These are phyloP conservation scores for Luidia sarsii DNA, from an alignment of 53 echinoderm and acorn worm species.

Conservation along the genomic window DNA sequence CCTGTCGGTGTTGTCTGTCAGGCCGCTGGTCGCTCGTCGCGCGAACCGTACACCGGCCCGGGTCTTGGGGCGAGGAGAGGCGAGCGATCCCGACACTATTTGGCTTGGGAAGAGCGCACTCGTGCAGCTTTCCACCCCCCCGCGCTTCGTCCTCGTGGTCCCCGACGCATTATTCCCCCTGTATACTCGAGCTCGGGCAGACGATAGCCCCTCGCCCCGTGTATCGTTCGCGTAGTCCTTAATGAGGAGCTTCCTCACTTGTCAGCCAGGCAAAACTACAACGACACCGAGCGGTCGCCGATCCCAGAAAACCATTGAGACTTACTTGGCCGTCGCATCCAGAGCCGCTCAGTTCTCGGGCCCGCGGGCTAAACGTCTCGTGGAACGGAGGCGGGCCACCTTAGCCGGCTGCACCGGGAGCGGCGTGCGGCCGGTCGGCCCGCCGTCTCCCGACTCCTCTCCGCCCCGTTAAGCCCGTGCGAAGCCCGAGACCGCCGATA, in stretches of 20 bases:
- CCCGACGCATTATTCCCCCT: constrained; percentile 9
- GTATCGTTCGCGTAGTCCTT: constrained; percentile 45
- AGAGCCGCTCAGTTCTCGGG: constrained; percentile 47
- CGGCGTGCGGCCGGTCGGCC: constrained; percentile 33
- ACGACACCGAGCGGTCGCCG: constrained; percentile 40
- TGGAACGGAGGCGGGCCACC: constrained; percentile 56
- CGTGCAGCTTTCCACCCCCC: neutral
- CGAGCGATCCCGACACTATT: constrained; percentile 17
- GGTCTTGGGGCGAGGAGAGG: constrained; percentile 33
- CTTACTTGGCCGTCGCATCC: constrained; percentile 44
- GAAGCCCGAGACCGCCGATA: constrained; percentile 36
- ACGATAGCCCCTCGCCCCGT: constrained; percentile 21
- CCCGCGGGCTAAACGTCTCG: constrained; percentile 54
- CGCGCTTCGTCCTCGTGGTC: neutral
- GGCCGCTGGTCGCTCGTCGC: constrained; percentile 13
- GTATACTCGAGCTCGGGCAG: constrained; percentile 26
- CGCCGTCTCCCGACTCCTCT: constrained; percentile 37
- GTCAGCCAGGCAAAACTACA: constrained; percentile 26
- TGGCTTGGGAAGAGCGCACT: neutral
- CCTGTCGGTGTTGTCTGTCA: constrained; percentile 24
- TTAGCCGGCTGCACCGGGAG: constrained; percentile 50
- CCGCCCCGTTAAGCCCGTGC: constrained; percentile 41
- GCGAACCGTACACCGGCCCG: constrained; percentile 53
- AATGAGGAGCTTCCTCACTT: constrained; percentile 58
- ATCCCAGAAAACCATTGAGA: constrained; percentile 50